phyloP scores from a whole-genome alignment of 2,888 invertebrate species.

The Conchocele bisecta region DNA sequence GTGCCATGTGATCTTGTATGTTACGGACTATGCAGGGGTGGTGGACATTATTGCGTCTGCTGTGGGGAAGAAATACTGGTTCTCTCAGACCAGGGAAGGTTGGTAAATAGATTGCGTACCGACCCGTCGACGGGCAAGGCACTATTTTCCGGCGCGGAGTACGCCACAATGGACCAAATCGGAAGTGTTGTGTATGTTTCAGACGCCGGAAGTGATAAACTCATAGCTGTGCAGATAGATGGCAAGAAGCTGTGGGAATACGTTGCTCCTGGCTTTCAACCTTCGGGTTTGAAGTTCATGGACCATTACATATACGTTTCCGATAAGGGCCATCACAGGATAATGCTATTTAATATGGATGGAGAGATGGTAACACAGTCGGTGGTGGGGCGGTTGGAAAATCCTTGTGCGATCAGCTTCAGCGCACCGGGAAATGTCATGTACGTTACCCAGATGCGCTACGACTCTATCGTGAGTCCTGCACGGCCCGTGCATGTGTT shows the following conservation, averaged over 20 bases:
- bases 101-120: conserved; percentile 36
- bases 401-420: conserved; percentile 47
- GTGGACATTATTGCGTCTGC: conserved; percentile 47
- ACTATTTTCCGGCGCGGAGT: conserved; percentile 52
- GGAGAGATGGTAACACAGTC: conserved; percentile 51
- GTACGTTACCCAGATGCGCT: conserved; percentile 49
- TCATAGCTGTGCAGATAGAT: conserved; percentile 47
- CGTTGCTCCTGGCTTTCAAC: conserved; percentile 48
- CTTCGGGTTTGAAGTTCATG: conserved; percentile 37
- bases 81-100: conserved; percentile 49
- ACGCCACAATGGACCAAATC: conserved; percentile 34
- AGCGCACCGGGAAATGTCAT: conserved; percentile 17
- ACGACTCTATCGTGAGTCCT: conserved; percentile 47
- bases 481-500: conserved; percentile 48
- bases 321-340: conserved; percentile 49
- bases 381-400: conserved; percentile 48
- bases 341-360: conserved; percentile 41
- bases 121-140: conserved; percentile 33
- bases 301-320: conserved; percentile 46
- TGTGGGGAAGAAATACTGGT: conserved; percentile 55
- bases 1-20: conserved; percentile 55
- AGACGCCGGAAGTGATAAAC: conserved; percentile 39
- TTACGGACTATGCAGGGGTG: conserved; percentile 51
- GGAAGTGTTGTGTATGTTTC: conserved; percentile 39
- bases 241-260: conserved; percentile 53